These are phyloP conservation scores for Magallana angulata DNA, from an alignment of 1,140 invertebrate species.

Conservation along the genomic window DNA sequence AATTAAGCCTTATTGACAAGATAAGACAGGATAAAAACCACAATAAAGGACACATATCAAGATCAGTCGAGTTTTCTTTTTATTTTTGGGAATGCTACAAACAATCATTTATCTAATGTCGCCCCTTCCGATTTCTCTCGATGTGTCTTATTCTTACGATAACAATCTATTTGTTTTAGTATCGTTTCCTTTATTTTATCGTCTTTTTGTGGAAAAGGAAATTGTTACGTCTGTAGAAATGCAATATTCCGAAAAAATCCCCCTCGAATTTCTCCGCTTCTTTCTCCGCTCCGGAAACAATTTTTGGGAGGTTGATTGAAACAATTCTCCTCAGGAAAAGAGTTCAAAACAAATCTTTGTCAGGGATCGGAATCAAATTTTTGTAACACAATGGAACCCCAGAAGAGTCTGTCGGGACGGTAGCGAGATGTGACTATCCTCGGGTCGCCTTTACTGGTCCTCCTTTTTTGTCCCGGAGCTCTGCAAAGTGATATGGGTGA, in stretches of 20 bases:
- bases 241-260: constrained; percentile 17
- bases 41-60: constrained; percentile 1
- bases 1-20: constrained; percentile 30
- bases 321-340: neutral
- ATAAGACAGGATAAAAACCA: constrained; percentile 17
- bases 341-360: neutral
- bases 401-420: neutral
- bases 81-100: neutral
- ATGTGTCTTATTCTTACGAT: constrained; percentile 7
- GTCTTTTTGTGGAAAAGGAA: constrained; percentile 16
- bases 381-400: constrained; percentile 21
- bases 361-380: constrained; percentile 8
- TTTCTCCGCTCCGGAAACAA: constrained; percentile 17
- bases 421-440: no score
- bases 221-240: constrained; percentile 34
- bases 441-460: neutral
- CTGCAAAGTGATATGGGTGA: neutral
- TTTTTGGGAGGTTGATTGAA: constrained; percentile 19
- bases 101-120: constrained; percentile 8
- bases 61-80: neutral
- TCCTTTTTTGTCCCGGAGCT: neutral
- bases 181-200: constrained; percentile 6
- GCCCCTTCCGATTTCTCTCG: neutral
- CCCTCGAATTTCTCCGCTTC: constrained; percentile 8
- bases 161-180: constrained; percentile 9